These are phyloP conservation scores for Phasianus colchicus DNA, from an alignment of 2,113 vertebrate species.

Conservation along the genomic window DNA sequence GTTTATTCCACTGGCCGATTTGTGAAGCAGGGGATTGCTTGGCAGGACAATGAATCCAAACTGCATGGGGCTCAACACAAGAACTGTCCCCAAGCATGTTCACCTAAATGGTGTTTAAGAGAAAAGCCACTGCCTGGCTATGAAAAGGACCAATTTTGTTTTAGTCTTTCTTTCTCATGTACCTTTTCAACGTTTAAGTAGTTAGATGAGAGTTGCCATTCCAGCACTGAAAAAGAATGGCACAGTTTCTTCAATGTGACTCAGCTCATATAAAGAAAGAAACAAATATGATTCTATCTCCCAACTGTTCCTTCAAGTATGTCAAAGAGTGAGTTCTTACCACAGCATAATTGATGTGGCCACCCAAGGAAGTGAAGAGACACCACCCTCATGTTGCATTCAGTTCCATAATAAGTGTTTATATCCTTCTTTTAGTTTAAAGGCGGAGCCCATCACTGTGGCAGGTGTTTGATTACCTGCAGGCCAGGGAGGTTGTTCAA, in stretches of 20 bases:
- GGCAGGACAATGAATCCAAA: background rate
- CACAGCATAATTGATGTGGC: fast-evolving
- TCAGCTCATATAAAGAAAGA: background rate
- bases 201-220: background rate
- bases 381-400: background rate
- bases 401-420: background rate
- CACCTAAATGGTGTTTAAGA: background rate
- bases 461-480: background rate
- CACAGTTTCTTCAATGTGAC: background rate
- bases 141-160: background rate
- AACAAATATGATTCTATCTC: background rate
- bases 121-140: background rate
- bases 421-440: background rate
- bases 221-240: background rate
- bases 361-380: background rate
- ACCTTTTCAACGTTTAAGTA: background rate
- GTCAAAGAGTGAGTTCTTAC: background rate
- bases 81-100: background rate
- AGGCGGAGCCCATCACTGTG: background rate
- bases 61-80: background rate
- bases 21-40: background rate
- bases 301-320: background rate
- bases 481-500: background rate
- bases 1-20: background rate
- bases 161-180: background rate